phyloP scores from a whole-genome alignment of 2,113 vertebrate species.

The Zingel zingel region DNA sequence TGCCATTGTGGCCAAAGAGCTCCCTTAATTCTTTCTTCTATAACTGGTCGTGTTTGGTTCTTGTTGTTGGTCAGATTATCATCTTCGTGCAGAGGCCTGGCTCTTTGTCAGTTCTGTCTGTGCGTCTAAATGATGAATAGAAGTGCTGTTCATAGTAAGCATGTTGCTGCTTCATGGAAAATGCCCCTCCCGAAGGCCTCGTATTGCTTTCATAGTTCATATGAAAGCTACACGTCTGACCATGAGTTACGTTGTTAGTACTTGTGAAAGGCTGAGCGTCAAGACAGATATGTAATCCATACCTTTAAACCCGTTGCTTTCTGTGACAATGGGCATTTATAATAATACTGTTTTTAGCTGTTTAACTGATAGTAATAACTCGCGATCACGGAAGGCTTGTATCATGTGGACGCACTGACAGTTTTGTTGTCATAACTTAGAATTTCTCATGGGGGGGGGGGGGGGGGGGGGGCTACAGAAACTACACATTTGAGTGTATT shows the following conservation, averaged over 20 bases:
- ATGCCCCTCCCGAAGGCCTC: background rate
- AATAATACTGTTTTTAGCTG: no score
- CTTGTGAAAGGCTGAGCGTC: background rate
- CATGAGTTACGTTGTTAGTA: background rate
- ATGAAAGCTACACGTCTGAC: background rate
- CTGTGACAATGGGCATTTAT: no score
- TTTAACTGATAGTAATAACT: no score
- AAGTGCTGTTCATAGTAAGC: background rate
- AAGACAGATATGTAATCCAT: background rate
- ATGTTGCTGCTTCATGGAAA: background rate
- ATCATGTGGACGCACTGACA: no score
- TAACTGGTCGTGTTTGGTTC: background rate
- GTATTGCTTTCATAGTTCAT: background rate
- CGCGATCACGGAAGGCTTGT: no score
- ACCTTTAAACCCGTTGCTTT: no score
- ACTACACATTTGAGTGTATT: no score
- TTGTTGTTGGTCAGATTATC: conserved; percentile 26
- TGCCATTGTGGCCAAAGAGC: conserved; percentile 58
- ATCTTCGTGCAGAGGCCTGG: conserved; percentile 37
- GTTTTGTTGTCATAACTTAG: no score
- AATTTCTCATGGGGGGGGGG: no score
- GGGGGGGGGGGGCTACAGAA: no score
- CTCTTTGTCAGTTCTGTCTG: background rate
- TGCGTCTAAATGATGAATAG: background rate
- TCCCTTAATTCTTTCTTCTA: background rate